phyloP scores from a whole-genome alignment of 1,140 invertebrate genomes.

The Drosophila nannoptera region DNA sequence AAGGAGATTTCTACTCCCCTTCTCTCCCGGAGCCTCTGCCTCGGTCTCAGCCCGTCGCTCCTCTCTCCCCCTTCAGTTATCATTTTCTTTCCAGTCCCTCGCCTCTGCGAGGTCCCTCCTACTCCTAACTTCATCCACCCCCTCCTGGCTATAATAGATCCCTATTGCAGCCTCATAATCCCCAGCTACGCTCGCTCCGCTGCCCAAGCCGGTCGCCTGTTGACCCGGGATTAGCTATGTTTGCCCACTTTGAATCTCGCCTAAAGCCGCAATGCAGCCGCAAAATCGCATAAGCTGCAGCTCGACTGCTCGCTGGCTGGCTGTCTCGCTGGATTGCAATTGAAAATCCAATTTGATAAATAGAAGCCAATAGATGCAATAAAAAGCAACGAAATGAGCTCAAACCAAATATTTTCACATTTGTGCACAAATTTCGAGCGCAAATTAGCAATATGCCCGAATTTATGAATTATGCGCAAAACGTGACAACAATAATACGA shows the following conservation, averaged over 20 bases:
- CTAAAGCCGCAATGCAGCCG: conserved; percentile 28
- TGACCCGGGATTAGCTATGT: conserved; percentile 27
- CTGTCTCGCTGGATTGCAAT: conserved; percentile 21
- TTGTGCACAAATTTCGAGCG: conserved; percentile 70
- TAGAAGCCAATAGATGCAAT: conserved; percentile 72
- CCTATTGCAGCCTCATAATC: not conserved
- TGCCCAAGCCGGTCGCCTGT: conserved; percentile 4
- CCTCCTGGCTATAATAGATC: no score
- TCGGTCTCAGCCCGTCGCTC: no score
- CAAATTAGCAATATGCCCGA: conserved; percentile 73
- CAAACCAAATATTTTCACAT: conserved; percentile 68
- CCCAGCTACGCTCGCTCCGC: not conserved
- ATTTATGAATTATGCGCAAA: conserved; percentile 76
- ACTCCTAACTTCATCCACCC: no score
- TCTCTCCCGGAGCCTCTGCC: no score
- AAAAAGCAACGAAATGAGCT: conserved; percentile 40
- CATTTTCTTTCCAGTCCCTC: no score
- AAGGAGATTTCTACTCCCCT: no score
- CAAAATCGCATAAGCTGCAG: conserved; percentile 35
- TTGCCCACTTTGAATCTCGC: conserved; percentile 26
- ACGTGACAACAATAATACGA: conserved; percentile 72
- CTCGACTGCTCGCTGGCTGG: not conserved
- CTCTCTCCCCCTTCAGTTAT: no score
- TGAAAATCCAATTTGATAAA: conserved; percentile 74
- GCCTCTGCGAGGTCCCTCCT: no score